Evolutionary conservation across 2,888 invertebrate species (phyloP).

Genomic region (Adela reaumurella): DNA sequence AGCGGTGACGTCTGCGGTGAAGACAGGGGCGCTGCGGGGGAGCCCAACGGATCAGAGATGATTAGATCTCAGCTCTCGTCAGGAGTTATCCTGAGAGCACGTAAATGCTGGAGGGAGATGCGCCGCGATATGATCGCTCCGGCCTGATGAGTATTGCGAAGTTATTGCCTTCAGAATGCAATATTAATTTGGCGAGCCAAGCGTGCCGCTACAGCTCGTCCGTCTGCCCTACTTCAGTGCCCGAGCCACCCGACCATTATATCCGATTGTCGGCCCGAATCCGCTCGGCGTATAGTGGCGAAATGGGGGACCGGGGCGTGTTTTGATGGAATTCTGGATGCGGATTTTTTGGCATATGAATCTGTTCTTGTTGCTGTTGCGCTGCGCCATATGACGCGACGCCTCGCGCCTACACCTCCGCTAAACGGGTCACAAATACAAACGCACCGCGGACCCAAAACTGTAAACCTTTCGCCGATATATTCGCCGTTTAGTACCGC

Average conservation of each 20-base stretch:
- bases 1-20: no score
- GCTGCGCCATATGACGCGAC: background rate
- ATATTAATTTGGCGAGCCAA: background rate
- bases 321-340: background rate
- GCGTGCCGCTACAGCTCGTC: no score
- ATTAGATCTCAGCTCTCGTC: no score
- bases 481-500: no score
- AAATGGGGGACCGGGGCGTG: background rate
- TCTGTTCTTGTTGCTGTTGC: background rate
- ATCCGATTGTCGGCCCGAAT: background rate
- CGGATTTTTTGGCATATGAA: background rate
- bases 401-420: no score
- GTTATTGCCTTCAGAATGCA: background rate
- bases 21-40: no score
- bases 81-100: background rate
- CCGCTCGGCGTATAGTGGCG: background rate
- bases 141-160: background rate
- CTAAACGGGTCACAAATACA: no score
- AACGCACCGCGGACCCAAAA: no score
- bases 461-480: no score
- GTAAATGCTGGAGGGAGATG: background rate
- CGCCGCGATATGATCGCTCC: background rate
- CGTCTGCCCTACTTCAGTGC: background rate
- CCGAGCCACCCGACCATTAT: background rate
- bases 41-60: no score